These are phyloP conservation scores for Sphaeridia pumilis DNA, from an alignment of 2,888 invertebrate species.

Conservation along the genomic window DNA sequence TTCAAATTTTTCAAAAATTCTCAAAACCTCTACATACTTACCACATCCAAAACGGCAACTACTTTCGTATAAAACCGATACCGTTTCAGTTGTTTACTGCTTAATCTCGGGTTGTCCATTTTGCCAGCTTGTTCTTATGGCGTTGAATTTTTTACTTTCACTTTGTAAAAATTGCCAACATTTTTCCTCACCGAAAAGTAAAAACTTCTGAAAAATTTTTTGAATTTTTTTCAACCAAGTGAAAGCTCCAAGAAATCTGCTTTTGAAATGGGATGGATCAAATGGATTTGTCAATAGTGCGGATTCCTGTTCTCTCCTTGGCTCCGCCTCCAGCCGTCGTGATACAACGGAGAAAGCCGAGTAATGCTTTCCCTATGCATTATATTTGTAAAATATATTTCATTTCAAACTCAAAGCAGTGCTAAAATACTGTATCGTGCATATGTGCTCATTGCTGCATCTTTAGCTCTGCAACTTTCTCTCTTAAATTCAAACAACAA, in stretches of 20 bases:
- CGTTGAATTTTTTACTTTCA: not conserved
- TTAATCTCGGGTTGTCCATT: not conserved
- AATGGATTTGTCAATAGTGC: not conserved
- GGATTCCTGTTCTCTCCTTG: not conserved
- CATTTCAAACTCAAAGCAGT: too few species aligned
- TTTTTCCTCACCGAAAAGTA: too few species aligned
- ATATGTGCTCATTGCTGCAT: too few species aligned
- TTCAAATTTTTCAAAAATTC: not conserved
- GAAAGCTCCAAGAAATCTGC: too few species aligned
- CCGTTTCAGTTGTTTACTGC: not conserved
- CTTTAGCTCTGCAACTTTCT: too few species aligned
- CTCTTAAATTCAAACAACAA: too few species aligned
- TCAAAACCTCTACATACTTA: not conserved
- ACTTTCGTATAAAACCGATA: constrained; percentile 6
- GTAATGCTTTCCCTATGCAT: not conserved
- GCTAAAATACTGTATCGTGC: too few species aligned
- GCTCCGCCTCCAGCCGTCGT: too few species aligned
- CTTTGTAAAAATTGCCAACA: too few species aligned
- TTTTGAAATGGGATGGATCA: too few species aligned
- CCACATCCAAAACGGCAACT: constrained; percentile 12
- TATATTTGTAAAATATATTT: not conserved
- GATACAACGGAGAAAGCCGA: not conserved
- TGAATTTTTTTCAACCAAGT: too few species aligned
- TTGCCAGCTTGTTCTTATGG: not conserved
- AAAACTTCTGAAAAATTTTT: too few species aligned